Evolutionary conservation across 2,113 vertebrate genomes (phyloP).

Genomic region (Dasyurus viverrinus): DNA sequence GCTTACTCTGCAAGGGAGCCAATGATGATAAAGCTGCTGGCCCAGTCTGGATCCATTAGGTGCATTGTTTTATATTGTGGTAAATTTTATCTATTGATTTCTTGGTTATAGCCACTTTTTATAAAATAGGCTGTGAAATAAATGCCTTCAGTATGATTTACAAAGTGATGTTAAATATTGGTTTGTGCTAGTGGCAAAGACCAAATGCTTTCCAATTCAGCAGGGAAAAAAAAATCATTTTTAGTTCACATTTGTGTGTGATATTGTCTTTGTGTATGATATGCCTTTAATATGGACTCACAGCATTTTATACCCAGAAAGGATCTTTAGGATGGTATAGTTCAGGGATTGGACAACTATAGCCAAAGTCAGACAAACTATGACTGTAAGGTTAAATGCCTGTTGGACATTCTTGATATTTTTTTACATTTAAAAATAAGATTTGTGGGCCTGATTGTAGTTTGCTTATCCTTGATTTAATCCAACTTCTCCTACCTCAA

Average conservation of each 20-base stretch:
- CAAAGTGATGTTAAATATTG: background rate
- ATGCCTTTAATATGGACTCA: background rate
- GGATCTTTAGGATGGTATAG: background rate
- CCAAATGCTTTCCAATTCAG: background rate
- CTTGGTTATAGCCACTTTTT: conserved; percentile 16
- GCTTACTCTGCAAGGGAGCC: background rate
- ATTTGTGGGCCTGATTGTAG: background rate
- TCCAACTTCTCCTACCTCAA: background rate
- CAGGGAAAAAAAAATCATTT: background rate
- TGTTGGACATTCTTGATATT: too few relatives aligned
- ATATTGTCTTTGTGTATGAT: background rate
- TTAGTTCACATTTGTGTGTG: too few relatives aligned
- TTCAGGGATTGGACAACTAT: background rate
- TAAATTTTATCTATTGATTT: conserved; percentile 43
- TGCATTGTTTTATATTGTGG: conserved; percentile 20
- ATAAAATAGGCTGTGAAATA: conserved; percentile 40
- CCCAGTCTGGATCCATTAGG: background rate
- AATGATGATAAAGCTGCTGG: conserved; percentile 4
- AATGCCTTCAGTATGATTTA: conserved; percentile 19
- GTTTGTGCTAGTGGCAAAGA: background rate
- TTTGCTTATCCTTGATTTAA: background rate
- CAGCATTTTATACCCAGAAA: background rate
- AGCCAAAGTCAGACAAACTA: background rate
- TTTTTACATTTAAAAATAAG: background rate
- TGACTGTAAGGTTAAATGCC: background rate